A percentile compares a stretch with the other conserved stretches of the same genome.
These are phyloP conservation scores for Notarius lentiginosus DNA, from an alignment of 2,113 vertebrate genomes.

Conservation along the genomic window DNA sequence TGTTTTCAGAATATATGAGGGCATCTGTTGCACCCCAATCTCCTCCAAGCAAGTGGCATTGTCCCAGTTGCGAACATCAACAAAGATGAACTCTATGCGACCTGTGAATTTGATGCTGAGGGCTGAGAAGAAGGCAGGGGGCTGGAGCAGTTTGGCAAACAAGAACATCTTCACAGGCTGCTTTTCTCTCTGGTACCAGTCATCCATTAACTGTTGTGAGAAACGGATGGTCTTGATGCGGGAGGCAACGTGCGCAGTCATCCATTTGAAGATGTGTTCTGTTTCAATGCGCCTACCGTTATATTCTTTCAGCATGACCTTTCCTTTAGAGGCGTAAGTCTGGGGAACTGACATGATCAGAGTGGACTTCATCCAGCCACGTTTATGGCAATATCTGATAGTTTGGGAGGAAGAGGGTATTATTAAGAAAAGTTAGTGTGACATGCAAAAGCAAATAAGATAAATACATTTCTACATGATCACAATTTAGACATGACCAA, in stretches of 20 bases:
- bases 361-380: slow-evolving; percentile 92
- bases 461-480: background rate
- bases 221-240: slow-evolving; percentile 88
- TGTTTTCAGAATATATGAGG: slow-evolving; percentile 92
- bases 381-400: slow-evolving; percentile 86
- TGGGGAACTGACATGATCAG: slow-evolving; percentile 97
- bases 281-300: slow-evolving; percentile 80
- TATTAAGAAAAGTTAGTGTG: background rate
- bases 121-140: slow-evolving; percentile 92
- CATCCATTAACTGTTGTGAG: slow-evolving; percentile 80
- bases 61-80: slow-evolving; percentile 88
- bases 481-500: background rate
- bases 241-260: slow-evolving; percentile 90
- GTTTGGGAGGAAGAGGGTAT: background rate
- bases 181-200: slow-evolving; percentile 84
- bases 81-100: slow-evolving; percentile 96
- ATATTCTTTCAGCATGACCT: slow-evolving; percentile 96
- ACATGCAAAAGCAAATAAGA: background rate
- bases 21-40: slow-evolving; percentile 82
- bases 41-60: slow-evolving; percentile 83
- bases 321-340: slow-evolving; percentile 94
- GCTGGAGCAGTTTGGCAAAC: slow-evolving; percentile 88
- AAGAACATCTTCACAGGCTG: slow-evolving; percentile 92
- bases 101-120: slow-evolving; percentile 97
- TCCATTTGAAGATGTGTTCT: slow-evolving; percentile 96